Conservation (phyloP, 2,113 vertebrate species). For the Calyptomena viridis region DNA sequence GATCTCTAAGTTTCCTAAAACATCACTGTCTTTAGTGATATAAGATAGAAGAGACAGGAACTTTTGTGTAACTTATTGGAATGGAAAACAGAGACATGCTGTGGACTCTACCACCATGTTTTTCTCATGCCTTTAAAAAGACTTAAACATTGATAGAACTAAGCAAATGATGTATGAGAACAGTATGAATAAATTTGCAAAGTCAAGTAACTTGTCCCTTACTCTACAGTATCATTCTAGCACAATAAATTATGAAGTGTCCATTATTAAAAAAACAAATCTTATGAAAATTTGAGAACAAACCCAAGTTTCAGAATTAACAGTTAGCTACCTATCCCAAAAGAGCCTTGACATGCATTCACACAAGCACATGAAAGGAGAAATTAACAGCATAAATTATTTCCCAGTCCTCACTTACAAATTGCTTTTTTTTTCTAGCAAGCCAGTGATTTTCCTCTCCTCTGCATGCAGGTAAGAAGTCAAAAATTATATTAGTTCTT, state of each 20-base stretch:
- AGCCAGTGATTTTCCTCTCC: background rate
- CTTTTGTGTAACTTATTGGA: background rate
- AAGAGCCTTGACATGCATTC: background rate
- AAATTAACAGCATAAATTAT: too few species aligned
- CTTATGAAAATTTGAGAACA: background rate
- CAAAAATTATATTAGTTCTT: too few species aligned
- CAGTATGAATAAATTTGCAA: background rate
- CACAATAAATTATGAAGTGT: background rate
- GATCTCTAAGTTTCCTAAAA: background rate
- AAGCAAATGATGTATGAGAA: background rate
- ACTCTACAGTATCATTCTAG: background rate
- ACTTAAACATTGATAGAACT: background rate
- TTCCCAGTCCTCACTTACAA: background rate
- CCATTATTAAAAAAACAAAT: background rate
- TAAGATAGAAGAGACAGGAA: background rate
- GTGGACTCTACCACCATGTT: background rate
- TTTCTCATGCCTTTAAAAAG: background rate
- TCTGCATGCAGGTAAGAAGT: background rate
- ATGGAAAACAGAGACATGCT: constrained; percentile 3
- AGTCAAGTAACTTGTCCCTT: background rate
- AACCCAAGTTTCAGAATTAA: background rate
- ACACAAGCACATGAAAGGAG: too few species aligned
- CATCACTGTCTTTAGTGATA: background rate
- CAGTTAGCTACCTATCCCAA: background rate
- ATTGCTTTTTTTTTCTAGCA: background rate